Conservation (phyloP, 2,888 invertebrate species). For the Leucania comma region DNA sequence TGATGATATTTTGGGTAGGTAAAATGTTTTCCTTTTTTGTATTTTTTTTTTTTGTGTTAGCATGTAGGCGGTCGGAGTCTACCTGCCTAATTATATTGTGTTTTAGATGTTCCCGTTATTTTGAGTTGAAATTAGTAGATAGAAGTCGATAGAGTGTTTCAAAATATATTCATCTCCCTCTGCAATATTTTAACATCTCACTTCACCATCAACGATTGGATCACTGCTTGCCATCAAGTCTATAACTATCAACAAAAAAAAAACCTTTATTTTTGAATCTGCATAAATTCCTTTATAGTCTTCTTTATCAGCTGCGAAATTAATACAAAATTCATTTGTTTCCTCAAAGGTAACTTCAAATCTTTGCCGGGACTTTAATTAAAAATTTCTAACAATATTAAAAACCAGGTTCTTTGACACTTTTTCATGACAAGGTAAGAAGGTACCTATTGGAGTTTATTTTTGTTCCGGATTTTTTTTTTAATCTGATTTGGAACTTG, state of each 20-base stretch:
- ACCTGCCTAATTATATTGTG: slow-evolving; percentile 1
- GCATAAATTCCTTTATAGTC: slow-evolving; percentile 2
- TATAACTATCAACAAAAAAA: too few relatives aligned
- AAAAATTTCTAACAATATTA: slow-evolving; percentile 25
- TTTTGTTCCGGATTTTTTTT: neutral
- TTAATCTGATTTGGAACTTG: neutral
- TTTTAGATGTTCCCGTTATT: neutral
- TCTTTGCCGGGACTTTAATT: slow-evolving; percentile 7
- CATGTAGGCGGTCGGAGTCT: neutral
- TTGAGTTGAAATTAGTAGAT: too few relatives aligned
- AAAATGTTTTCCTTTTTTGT: slow-evolving; percentile 24
- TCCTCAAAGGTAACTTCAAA: slow-evolving; percentile 15
- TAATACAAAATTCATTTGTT: slow-evolving; percentile 21
- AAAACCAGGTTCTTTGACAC: slow-evolving; percentile 18
- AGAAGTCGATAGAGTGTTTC: too few relatives aligned
- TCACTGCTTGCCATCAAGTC: too few relatives aligned
- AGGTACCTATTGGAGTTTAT: neutral
- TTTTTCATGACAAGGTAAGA: slow-evolving; percentile 7
- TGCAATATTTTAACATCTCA: too few relatives aligned
- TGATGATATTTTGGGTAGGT: slow-evolving; percentile 23
- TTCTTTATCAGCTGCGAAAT: slow-evolving; percentile 12
- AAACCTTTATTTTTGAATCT: neutral
- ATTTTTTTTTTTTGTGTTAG: slow-evolving; percentile 6
- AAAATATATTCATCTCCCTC: too few relatives aligned
- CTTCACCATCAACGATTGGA: too few relatives aligned